Base-by-base conservation (phyloP, 2,888 invertebrate species). In the Xylophagus ater region DNA sequence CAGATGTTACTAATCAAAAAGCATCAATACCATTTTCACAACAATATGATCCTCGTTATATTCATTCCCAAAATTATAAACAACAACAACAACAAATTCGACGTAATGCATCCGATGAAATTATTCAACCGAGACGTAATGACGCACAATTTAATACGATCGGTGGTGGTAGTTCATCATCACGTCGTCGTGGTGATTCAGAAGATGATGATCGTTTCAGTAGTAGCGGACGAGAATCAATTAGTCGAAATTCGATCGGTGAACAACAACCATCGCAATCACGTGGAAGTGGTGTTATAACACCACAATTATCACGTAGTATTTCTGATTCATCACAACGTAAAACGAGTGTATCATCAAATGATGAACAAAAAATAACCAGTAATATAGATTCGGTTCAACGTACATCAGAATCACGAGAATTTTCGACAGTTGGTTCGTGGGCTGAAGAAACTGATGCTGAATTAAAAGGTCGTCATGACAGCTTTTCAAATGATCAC, bases 401-500 rank as follows among this genome's bases (percentile, higher is more conserved):
- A 15, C 44, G 49, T 5, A 38, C 49, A 30, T 41, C 48, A 4
- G 47, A 49, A 30, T 45, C 46, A 9, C 41, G 46, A 23, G 49
- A 49, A 40, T 39, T 42, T 34, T 29, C 37, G 4, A 24, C 40
- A 4, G 34, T 40, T 13, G 53, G 55, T 8, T 67, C 68, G 4
- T 72, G 72, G 71, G 65, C 69, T 0, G 71, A 71, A 47, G 65
- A 65, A 49, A 60, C 62, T 4, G 64, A 63, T 44, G 55, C 59
- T 2, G 46, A 47, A 18, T 29, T 44, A 4, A 61, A 62, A 25
- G 56, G 57, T 34, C 55, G 61, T n/a, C 57, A 59, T 19, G 60
- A 62, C 37, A 63, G 61, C 36, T 60, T 60, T 42, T 60, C 60
- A 2, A 57, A 58, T 3, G 55, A 55, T 19, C 37, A 41, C 13